These are phyloP conservation scores for Pachyramphus minor DNA, from an alignment of 2,113 vertebrate genomes.

Conservation along the genomic window DNA sequence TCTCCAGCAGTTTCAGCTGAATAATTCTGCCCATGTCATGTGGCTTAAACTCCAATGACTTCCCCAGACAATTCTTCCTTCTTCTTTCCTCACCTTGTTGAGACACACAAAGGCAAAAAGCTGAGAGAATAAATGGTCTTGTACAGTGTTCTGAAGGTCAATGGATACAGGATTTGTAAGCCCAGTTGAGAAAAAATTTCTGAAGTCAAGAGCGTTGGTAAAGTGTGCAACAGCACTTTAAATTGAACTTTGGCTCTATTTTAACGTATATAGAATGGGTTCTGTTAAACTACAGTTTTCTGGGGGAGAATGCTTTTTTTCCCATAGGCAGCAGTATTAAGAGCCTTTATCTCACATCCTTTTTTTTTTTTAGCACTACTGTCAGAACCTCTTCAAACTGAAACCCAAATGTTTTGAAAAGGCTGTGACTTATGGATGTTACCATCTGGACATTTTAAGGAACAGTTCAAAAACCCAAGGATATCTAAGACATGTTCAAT, in stretches of 20 bases:
- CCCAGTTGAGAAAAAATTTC: conserved; percentile 40
- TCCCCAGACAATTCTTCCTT: background rate
- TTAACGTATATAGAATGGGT: conserved; percentile 36
- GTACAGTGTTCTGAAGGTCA: conserved; percentile 49
- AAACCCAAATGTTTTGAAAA: conserved; percentile 29
- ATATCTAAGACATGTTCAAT: background rate
- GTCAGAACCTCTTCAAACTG: conserved; percentile 20
- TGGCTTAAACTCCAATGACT: conserved; percentile 4
- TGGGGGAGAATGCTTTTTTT: conserved; percentile 22
- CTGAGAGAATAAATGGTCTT: conserved; percentile 52
- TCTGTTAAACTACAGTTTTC: conserved; percentile 46
- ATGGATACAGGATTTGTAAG: conserved; percentile 46
- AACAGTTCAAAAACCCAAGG: background rate
- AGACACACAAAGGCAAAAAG: conserved; percentile 30
- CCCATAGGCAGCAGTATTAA: background rate
- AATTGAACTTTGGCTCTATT: conserved; percentile 59
- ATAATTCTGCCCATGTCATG: background rate
- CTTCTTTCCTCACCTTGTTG: background rate
- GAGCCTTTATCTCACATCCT: conserved; percentile 3
- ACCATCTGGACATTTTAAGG: background rate
- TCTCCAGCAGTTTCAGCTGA: background rate
- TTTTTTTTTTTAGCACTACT: background rate
- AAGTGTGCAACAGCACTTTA: conserved; percentile 64
- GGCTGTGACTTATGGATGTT: background rate
- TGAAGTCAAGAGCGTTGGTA: conserved; percentile 57